Percentiles rank a stretch among this genome's conserved stretches.
phyloP scores from a whole-genome alignment of 2,113 vertebrate genomes.

The Hiodon tergisus region DNA sequence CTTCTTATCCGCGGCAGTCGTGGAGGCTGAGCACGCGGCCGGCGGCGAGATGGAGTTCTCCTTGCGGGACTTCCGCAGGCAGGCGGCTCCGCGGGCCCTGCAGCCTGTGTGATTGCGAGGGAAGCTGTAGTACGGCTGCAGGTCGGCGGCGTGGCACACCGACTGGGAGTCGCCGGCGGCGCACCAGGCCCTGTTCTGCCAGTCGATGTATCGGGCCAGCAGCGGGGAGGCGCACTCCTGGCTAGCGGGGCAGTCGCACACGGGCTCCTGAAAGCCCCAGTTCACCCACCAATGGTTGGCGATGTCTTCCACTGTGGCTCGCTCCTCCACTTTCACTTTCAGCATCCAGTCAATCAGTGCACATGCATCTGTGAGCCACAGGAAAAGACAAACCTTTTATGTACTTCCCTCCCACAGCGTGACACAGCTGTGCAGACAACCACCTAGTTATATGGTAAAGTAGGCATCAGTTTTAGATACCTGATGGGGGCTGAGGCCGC shows the following conservation, averaged over 20 bases:
- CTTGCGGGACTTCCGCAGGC: constrained; percentile 67
- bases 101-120: constrained; percentile 36
- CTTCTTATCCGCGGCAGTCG: constrained; percentile 36
- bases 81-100: constrained; percentile 40
- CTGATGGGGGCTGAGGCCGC: constrained; percentile 61
- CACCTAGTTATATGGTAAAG: too few relatives aligned
- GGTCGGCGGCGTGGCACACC: constrained; percentile 30
- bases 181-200: constrained; percentile 53
- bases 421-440: too few relatives aligned
- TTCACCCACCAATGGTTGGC: constrained; percentile 75
- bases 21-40: constrained; percentile 11
- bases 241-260: constrained; percentile 59
- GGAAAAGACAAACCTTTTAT: not conserved
- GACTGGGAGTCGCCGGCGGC: constrained; percentile 26
- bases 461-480: constrained; percentile 36
- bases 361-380: constrained; percentile 55
- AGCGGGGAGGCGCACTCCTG: constrained; percentile 62
- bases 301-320: constrained; percentile 69
- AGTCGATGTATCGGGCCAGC: constrained; percentile 65
- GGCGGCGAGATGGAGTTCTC: constrained; percentile 61
- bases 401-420: too few relatives aligned
- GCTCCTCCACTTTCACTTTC: constrained; percentile 55
- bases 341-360: constrained; percentile 69
- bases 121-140: constrained; percentile 45
- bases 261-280: constrained; percentile 59